Percentiles rank a stretch among this genome's conserved stretches.
Evolutionary conservation across 2,797 vertebrate genomes (phyloP).

Genomic region (Lepilemur ruficaudatus): DNA sequence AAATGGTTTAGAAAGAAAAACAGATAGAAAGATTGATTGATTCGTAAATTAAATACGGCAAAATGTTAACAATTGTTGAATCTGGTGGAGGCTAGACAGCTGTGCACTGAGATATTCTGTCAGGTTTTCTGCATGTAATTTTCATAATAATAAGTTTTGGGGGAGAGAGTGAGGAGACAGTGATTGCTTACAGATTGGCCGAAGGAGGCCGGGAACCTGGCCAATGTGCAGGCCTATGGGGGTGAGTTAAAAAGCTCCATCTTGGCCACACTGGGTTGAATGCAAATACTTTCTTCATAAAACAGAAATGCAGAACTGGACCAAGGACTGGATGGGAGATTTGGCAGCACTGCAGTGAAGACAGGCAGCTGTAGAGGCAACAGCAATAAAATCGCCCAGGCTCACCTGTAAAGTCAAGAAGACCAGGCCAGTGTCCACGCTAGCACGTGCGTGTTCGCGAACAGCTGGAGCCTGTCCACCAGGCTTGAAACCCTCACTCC

Average conservation of each 20-base stretch:
- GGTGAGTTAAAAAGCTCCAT: neutral
- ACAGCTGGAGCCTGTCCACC: neutral
- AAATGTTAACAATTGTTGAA: constrained; percentile 32
- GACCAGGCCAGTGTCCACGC: neutral
- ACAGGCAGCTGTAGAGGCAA: neutral
- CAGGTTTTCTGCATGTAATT: constrained; percentile 31
- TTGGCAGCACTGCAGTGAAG: constrained; percentile 42
- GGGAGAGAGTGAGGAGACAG: neutral
- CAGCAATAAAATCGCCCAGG: constrained; percentile 16
- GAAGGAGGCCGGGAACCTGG: neutral
- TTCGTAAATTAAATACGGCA: neutral
- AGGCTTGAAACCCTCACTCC: neutral
- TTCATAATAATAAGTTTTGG: constrained; percentile 38
- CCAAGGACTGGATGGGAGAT: neutral
- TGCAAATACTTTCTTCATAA: constrained; percentile 48
- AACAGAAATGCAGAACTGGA: constrained; percentile 45
- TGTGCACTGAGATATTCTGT: neutral
- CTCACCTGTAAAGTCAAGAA: constrained; percentile 4
- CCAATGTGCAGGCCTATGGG: neutral
- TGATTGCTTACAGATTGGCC: constrained; percentile 50
- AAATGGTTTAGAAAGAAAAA: neutral
- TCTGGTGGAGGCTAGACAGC: neutral
- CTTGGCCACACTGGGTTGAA: neutral
- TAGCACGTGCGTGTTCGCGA: neutral
- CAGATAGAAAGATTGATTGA: neutral